Percentiles rank a stretch among this genome's conserved stretches.
Evolutionary conservation across 2,888 invertebrate genomes (phyloP).

Genomic region (Deroplatys truncata): DNA sequence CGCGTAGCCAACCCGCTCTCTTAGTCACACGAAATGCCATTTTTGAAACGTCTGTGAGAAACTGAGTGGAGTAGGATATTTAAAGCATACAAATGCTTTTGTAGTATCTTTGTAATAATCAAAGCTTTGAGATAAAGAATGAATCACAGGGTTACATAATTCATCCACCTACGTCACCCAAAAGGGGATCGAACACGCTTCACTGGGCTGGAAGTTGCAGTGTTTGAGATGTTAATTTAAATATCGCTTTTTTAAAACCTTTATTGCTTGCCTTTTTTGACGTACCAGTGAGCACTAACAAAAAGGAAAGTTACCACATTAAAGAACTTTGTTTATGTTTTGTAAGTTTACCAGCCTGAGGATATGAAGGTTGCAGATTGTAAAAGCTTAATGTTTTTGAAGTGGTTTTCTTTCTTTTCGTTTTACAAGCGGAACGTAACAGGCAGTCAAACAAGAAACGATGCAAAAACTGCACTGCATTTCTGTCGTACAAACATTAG

Average conservation of each 20-base stretch:
- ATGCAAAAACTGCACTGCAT: not conserved
- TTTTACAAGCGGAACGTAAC: not conserved
- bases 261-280: not conserved
- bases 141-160: not conserved
- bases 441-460: not conserved
- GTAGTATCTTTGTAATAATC: no score
- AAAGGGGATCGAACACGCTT: not conserved
- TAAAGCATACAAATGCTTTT: no score
- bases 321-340: not conserved
- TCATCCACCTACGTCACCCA: not conserved
- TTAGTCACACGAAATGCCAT: no score
- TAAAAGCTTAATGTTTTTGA: not conserved
- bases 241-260: not conserved
- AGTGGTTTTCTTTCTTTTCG: not conserved
- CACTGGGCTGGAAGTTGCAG: not conserved
- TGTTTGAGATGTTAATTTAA: not conserved
- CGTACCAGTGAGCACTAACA: not conserved
- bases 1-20: no score
- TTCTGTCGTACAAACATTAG: no score
- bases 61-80: no score
- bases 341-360: not conserved
- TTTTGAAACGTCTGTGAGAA: no score
- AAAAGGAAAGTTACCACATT: not conserved
- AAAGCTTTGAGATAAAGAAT: no score
- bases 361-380: not conserved